A percentile compares a stretch with the other conserved stretches of the same genome.
These are phyloP conservation scores for Hypsopygia costalis DNA, from an alignment of 2,888 invertebrate species.

Conservation along the genomic window DNA sequence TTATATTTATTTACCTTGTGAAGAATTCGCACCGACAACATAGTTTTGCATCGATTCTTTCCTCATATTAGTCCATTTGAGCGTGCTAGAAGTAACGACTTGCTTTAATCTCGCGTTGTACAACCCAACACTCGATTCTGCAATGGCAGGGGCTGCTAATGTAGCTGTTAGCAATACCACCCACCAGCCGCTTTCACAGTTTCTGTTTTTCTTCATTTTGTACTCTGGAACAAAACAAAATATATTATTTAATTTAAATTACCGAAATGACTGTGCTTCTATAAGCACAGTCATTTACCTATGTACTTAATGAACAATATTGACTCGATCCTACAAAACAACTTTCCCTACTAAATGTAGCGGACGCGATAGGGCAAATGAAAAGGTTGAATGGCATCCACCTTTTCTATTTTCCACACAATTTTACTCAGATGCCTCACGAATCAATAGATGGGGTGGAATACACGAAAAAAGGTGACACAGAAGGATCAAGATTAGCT, in stretches of 20 bases:
- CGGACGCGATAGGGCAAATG: not conserved
- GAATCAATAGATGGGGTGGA: not conserved
- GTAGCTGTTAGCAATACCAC: conserved; percentile 57
- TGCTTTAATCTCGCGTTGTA: conserved; percentile 80
- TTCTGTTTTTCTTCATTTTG: conserved; percentile 62
- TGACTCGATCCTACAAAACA: not conserved
- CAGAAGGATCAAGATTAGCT: conserved; percentile 4
- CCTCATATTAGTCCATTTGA: conserved; percentile 84
- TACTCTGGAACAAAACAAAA: conserved; percentile 25
- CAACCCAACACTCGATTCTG: conserved; percentile 58
- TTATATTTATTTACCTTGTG: conserved; percentile 40
- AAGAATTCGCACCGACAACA: conserved; percentile 81
- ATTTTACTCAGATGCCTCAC: conserved; percentile 14
- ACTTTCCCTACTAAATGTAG: not conserved
- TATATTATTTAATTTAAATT: conserved; percentile 1
- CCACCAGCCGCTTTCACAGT: conserved; percentile 61
- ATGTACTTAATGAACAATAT: not conserved
- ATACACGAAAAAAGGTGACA: not conserved
- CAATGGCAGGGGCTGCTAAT: conserved; percentile 44
- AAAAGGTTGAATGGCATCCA: conserved; percentile 4
- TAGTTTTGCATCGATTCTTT: conserved; percentile 75
- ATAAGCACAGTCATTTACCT: no score
- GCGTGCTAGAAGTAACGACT: conserved; percentile 88
- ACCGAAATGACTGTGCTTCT: no score
- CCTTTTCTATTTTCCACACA: conserved; percentile 15